These are phyloP conservation scores for Coluber constrictor DNA, from an alignment of 2,797 vertebrate genomes.

Conservation along the genomic window DNA sequence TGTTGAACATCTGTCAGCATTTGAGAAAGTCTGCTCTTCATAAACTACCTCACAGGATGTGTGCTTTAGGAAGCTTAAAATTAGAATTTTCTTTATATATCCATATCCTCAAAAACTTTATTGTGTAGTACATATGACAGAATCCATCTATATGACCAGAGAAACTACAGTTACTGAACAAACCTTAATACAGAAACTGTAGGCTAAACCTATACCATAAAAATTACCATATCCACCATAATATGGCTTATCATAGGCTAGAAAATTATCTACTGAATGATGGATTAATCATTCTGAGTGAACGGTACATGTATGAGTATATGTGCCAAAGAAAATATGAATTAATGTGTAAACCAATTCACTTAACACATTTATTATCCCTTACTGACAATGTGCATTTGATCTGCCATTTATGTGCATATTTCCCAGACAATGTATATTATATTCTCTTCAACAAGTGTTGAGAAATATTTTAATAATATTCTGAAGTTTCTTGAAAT, in stretches of 20 bases:
- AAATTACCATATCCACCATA: background rate
- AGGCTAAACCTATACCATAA: background rate
- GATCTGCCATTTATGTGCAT: background rate
- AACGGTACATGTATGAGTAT: background rate
- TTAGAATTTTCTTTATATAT: constrained; percentile 4
- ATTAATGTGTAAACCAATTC: background rate
- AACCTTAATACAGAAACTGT: background rate
- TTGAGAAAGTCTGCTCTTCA: background rate
- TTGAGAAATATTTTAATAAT: background rate
- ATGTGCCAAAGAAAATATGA: background rate
- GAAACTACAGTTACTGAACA: background rate
- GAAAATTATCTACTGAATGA: background rate
- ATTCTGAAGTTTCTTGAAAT: background rate
- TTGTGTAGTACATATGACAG: background rate
- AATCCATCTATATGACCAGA: background rate
- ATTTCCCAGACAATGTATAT: background rate
- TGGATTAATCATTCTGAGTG: background rate
- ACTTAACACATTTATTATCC: background rate
- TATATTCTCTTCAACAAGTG: background rate
- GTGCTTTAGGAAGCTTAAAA: constrained; percentile 13
- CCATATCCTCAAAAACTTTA: background rate
- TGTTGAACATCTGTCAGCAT: background rate
- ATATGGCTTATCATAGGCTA: background rate
- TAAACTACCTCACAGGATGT: background rate
- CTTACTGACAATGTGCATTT: background rate